phyloP scores from a whole-genome alignment of 2,113 vertebrate species.

The Alligator mississippiensis region DNA sequence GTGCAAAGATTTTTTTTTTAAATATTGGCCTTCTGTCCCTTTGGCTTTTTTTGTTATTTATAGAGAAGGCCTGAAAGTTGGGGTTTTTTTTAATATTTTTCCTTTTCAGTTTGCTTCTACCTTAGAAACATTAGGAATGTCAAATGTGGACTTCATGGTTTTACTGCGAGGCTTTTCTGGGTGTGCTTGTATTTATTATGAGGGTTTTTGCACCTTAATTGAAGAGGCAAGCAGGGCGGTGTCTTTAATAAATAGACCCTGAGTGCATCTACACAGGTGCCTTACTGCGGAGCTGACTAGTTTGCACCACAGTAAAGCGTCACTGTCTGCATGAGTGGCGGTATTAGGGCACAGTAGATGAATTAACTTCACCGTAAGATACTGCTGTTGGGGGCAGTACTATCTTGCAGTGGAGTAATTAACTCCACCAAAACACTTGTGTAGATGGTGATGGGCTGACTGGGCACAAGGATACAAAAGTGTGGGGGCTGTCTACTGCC shows the following conservation, averaged over 20 bases:
- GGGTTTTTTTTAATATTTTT: accelerated
- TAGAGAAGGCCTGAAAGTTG: not conserved
- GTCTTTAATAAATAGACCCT: not conserved
- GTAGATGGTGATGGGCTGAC: too few relatives aligned
- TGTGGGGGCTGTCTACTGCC: too few relatives aligned
- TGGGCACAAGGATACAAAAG: too few relatives aligned
- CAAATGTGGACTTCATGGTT: not conserved
- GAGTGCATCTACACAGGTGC: not conserved
- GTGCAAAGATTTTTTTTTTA: not conserved
- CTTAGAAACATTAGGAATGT: not conserved
- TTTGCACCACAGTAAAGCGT: too few relatives aligned
- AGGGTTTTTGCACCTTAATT: not conserved
- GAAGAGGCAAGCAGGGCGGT: not conserved
- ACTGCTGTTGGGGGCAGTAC: too few relatives aligned
- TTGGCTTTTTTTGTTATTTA: not conserved
- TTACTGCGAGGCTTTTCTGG: not conserved
- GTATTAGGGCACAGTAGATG: too few relatives aligned
- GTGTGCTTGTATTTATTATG: not conserved
- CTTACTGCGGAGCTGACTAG: too few relatives aligned
- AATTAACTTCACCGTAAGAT: too few relatives aligned
- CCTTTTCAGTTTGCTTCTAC: not conserved
- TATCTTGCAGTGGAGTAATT: too few relatives aligned
- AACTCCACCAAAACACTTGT: too few relatives aligned
- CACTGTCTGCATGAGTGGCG: too few relatives aligned
- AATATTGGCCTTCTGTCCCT: not conserved